Conservation (phyloP, 2,888 invertebrate species). For the Drosophila basisetae region DNA sequence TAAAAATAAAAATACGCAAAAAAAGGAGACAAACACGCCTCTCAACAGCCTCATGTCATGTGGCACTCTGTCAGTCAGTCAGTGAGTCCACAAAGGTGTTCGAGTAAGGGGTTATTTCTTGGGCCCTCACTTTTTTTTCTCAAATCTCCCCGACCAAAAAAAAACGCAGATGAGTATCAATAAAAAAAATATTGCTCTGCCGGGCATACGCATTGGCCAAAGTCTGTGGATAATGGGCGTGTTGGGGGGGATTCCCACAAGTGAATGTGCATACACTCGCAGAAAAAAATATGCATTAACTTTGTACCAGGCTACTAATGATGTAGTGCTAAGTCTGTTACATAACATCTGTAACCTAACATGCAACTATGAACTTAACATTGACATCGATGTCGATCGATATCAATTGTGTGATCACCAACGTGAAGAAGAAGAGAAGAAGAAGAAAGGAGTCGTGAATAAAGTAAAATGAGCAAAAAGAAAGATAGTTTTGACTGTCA, state of each 20-base stretch:
- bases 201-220: conserved; percentile 64
- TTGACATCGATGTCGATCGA: no score
- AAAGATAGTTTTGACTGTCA: no score
- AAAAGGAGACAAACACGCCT: conserved; percentile 26
- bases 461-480: no score
- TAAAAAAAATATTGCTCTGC: conserved; percentile 77
- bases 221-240: conserved; percentile 40
- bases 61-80: conserved; percentile 51
- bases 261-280: not conserved
- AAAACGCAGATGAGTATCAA: conserved; percentile 65
- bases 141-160: conserved; percentile 1
- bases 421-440: no score
- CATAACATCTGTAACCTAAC: no score
- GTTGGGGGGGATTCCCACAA: not conserved
- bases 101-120: conserved; percentile 65
- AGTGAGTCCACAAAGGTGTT: conserved; percentile 63
- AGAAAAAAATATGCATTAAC: not conserved
- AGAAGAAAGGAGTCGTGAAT: no score
- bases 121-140: conserved; percentile 19
- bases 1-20: conserved; percentile 47
- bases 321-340: no score
- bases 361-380: no score
- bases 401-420: no score
- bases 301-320: no score
- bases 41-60: conserved; percentile 42